Base-by-base conservation (phyloP, 1,140 invertebrate genomes). In the Atta colombica region DNA sequence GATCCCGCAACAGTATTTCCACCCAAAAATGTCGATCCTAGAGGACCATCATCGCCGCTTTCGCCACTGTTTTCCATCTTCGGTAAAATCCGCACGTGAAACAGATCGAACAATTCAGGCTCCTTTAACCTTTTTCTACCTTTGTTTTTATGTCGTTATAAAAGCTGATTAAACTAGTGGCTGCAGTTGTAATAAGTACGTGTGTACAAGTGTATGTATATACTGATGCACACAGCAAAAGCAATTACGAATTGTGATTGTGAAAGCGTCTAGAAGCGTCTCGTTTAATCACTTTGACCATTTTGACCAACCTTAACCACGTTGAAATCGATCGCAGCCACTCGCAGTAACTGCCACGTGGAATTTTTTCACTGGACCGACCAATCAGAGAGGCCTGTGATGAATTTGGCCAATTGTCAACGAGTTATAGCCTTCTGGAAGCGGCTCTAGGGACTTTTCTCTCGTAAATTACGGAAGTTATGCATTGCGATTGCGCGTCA, bases 61-160 rank as follows among this genome's bases (percentile, higher is more conserved):
- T 96, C 96, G 71, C 95, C 94, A 68, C 95, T 95, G 71, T 96
- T 96, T 91, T 96, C 96, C 96, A 96, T 96, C 78, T 66, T 25
- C 18, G 65, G 18, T 51, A 74, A 49, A 39, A 21, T 39, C 49
- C 60, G 84, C 63, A 49, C 55, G 71, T 21, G 63, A 35, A 21
- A 58, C 49, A 35, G 55, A 55, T 61, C 25, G 1, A 78, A 49
- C 3, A 12, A 86, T 88, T 75, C 1, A 28, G 45, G 3, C 58
- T 28, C 45, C 1, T 65, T 89, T 89, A 86, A 89, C 82, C 88
- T 88, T 49, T 89, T 28, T 5, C 12, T 5, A 25, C 3, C 65
- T 82, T 89, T 87, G 88, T 87, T 89, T 89, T 81, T 77, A 55
- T 71, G 12, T 3, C 35, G 39, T 45, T 68, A 63, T 35, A 68